Evolutionary conservation across 1,140 invertebrate genomes (phyloP).

Genomic region (Luehdorfia chinensis): DNA sequence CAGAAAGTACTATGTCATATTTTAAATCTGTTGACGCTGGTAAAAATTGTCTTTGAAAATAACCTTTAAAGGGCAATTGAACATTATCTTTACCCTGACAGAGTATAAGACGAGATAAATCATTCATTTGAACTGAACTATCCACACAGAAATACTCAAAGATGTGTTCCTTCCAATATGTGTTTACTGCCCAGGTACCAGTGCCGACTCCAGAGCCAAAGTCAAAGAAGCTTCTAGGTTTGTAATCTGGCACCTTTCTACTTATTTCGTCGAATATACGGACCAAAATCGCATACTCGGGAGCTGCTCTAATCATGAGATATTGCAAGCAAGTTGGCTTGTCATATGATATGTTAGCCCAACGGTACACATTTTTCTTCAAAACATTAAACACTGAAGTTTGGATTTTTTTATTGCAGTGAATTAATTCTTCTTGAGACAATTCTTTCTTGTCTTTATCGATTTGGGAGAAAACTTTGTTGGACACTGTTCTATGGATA

Average conservation of each 20-base stretch:
- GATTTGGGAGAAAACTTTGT: constrained; percentile 48
- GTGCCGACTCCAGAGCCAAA: constrained; percentile 94
- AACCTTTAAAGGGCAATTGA: constrained; percentile 77
- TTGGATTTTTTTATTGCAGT: constrained; percentile 54
- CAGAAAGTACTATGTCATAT: constrained; percentile 89
- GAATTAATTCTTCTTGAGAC: constrained; percentile 42
- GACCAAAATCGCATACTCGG: constrained; percentile 86
- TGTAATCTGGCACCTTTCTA: constrained; percentile 80
- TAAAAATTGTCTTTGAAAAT: constrained; percentile 89
- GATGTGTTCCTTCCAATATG: constrained; percentile 83
- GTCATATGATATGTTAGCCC: constrained; percentile 85
- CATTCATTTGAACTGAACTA: constrained; percentile 86
- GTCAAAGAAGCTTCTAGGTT: constrained; percentile 88
- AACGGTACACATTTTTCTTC: constrained; percentile 81
- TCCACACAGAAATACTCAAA: constrained; percentile 92
- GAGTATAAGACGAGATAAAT: constrained; percentile 85
- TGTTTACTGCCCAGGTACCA: constrained; percentile 87
- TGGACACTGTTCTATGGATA: constrained; percentile 51
- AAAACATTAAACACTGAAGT: constrained; percentile 71
- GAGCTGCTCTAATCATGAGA: constrained; percentile 81
- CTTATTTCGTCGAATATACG: constrained; percentile 87
- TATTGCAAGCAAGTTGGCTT: constrained; percentile 82
- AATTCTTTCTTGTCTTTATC: constrained; percentile 36
- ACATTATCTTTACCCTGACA: constrained; percentile 80
- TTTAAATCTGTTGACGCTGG: constrained; percentile 78